A percentile compares a stretch with the other conserved stretches of the same genome.
Conservation (phyloP, 2,797 vertebrate genomes). For the Serranus cabrilla region DNA sequence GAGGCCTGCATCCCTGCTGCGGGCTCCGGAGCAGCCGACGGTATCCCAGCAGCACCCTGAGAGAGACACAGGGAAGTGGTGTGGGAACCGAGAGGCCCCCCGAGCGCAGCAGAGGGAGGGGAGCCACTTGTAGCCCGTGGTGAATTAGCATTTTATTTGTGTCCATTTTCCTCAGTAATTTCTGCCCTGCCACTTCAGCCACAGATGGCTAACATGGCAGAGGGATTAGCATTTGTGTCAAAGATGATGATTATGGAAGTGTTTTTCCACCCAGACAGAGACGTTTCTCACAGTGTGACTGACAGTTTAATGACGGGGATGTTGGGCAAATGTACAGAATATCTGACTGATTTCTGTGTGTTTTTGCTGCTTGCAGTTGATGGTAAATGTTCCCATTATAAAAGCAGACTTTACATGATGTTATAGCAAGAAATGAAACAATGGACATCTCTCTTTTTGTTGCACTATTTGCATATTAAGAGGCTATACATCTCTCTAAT, state of each 20-base stretch:
- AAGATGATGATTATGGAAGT: conserved; percentile 76
- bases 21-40: conserved; percentile 65
- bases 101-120: conserved; percentile 67
- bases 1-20: conserved; percentile 68
- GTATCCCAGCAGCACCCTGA: conserved; percentile 77
- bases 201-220: conserved; percentile 83
- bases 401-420: not conserved
- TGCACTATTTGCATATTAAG: not conserved
- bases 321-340: not conserved
- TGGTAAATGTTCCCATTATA: not conserved
- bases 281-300: conserved; percentile 53
- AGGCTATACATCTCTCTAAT: not conserved
- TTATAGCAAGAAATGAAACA: too few relatives aligned
- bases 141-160: conserved; percentile 86
- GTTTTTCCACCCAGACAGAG: conserved; percentile 61
- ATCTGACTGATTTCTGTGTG: not conserved
- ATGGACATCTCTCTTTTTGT: not conserved
- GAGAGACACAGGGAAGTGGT: conserved; percentile 78
- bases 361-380: not conserved
- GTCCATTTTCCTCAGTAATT: conserved; percentile 81
- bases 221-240: conserved; percentile 80
- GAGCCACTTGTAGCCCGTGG: conserved; percentile 76
- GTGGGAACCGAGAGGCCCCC: conserved; percentile 86
- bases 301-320: conserved; percentile 33
- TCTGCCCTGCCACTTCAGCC: conserved; percentile 77